phyloP scores from a whole-genome alignment of 2,113 vertebrate species.

The Uria aalge region DNA sequence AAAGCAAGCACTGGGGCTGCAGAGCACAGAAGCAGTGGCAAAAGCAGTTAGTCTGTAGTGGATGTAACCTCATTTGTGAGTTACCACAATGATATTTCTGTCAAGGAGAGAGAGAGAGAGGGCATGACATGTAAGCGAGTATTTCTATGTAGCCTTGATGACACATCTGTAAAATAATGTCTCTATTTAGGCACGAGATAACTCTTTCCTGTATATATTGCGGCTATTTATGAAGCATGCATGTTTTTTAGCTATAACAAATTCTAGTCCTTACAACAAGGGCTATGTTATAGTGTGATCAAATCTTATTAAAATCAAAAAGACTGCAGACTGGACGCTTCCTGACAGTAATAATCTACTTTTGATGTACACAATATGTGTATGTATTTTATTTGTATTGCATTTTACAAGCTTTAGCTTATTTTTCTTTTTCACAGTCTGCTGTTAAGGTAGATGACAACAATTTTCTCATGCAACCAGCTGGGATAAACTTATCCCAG shows the following conservation, averaged over 20 bases:
- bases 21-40: neutral
- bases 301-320: neutral
- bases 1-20: neutral
- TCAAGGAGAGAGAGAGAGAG: neutral
- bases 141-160: neutral
- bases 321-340: neutral
- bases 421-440: neutral
- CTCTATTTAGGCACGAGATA: neutral
- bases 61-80: neutral
- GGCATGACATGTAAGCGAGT: neutral
- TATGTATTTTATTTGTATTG: accelerated
- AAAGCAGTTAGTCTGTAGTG: neutral
- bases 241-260: neutral
- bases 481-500: neutral
- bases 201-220: neutral
- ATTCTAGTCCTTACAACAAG: neutral
- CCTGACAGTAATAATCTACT: neutral
- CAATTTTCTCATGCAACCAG: neutral
- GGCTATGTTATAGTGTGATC: neutral
- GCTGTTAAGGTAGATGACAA: neutral
- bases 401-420: neutral
- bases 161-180: neutral
- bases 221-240: neutral
- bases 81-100: neutral
- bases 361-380: accelerated